Conservation (phyloP, 1,140 invertebrate genomes). For the Bombyx mandarina region DNA sequence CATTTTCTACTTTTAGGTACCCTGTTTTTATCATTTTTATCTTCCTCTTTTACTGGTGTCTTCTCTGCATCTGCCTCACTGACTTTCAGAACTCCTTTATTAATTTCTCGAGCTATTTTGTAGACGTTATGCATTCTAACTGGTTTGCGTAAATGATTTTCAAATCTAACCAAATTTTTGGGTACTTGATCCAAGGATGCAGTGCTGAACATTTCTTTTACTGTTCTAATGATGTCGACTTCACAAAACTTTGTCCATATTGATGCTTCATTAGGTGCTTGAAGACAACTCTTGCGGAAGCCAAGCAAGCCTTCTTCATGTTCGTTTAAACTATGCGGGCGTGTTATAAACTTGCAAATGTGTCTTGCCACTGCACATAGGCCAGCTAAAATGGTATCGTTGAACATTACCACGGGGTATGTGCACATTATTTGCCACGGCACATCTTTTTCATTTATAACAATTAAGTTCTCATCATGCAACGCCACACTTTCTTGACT, state of each 20-base stretch:
- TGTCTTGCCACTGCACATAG: constrained; percentile 79
- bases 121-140: constrained; percentile 89
- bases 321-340: constrained; percentile 21
- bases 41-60: constrained; percentile 11
- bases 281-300: constrained; percentile 83
- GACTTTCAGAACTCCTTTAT: constrained; percentile 53
- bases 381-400: constrained; percentile 77
- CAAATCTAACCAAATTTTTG: constrained; percentile 79
- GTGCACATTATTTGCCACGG: constrained; percentile 67
- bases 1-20: constrained; percentile 60
- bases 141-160: constrained; percentile 88
- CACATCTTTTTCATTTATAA: constrained; percentile 22
- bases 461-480: constrained; percentile 16
- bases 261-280: constrained; percentile 87
- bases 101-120: constrained; percentile 77
- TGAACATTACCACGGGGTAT: constrained; percentile 73
- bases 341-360: constrained; percentile 70
- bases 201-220: constrained; percentile 48
- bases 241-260: constrained; percentile 95
- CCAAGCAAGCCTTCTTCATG: constrained; percentile 76
- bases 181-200: constrained; percentile 30
- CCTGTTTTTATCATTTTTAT: constrained; percentile 22
- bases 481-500: constrained; percentile 19
- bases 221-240: constrained; percentile 78
- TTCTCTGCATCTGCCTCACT: constrained; percentile 24